Percentiles rank a stretch among this genome's conserved stretches.
These are phyloP conservation scores for Apeltes quadracus DNA, from an alignment of 2,113 vertebrate species.

Conservation along the genomic window DNA sequence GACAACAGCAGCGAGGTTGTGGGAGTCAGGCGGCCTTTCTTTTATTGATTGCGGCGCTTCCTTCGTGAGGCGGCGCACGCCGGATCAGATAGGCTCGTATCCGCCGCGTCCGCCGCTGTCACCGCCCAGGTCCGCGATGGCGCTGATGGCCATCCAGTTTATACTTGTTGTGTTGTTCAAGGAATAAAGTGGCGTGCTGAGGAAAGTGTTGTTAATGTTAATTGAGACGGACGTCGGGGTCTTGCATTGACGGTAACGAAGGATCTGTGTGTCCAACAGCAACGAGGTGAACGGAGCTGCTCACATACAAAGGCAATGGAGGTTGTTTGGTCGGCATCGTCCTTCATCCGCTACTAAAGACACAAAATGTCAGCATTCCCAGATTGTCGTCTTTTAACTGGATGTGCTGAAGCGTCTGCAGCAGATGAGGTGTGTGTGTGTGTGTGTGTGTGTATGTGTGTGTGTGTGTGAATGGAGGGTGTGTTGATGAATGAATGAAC, in stretches of 20 bases:
- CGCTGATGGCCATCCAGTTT: neutral
- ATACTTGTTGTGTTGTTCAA: conserved; percentile 6
- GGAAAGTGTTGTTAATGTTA: conserved; percentile 2
- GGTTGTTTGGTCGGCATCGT: conserved; percentile 57
- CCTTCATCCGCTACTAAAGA: conserved; percentile 28
- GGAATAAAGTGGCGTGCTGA: neutral
- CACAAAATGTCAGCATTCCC: neutral
- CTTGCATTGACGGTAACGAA: neutral
- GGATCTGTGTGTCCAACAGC: neutral
- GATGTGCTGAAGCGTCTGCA: conserved; percentile 26
- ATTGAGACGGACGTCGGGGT: neutral
- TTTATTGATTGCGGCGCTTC: conserved; percentile 51
- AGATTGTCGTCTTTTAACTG: neutral
- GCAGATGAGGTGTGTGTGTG: conserved; percentile 7
- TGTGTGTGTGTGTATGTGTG: neutral
- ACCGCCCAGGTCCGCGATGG: conserved; percentile 32
- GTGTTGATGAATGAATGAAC: conserved; percentile 35
- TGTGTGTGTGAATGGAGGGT: conserved; percentile 23
- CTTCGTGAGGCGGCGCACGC: conserved; percentile 20
- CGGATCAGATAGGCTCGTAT: conserved; percentile 49
- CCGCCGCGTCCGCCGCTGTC: conserved; percentile 37
- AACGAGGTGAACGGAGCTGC: conserved; percentile 16
- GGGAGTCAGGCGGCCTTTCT: conserved; percentile 34
- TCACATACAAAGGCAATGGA: conserved; percentile 29
- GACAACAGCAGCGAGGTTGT: conserved; percentile 13